Conservation (phyloP, 2,797 vertebrate genomes). For the Macroramphosus scolopax region DNA sequence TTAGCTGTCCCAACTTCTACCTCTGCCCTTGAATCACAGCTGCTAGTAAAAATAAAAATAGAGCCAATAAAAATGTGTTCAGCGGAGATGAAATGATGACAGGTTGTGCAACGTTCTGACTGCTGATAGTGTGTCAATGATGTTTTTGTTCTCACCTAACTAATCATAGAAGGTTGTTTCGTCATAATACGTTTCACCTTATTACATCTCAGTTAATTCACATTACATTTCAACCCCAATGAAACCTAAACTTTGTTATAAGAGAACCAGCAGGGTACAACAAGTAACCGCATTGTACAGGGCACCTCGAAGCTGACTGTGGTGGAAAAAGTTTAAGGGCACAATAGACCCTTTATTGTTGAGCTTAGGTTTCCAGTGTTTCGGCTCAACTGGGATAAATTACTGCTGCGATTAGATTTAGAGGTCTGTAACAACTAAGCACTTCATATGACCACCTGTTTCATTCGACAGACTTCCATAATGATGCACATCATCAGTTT, state of each 20-base stretch:
- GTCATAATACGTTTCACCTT: no score
- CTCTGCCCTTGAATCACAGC: no score
- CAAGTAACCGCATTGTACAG: background rate
- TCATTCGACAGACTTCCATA: background rate
- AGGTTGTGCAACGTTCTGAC: background rate
- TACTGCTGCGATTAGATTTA: slow-evolving; percentile 10
- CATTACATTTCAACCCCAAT: no score
- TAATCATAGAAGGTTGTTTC: background rate
- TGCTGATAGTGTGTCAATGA: background rate
- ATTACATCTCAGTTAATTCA: slow-evolving; percentile 2
- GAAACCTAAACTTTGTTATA: no score
- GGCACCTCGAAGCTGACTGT: no score
- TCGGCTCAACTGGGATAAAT: no score
- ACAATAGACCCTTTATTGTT: slow-evolving; percentile 26
- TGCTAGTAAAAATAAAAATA: background rate
- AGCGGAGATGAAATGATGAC: no score
- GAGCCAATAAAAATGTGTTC: no score
- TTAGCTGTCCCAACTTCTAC: no score
- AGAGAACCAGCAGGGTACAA: background rate
- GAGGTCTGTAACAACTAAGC: background rate
- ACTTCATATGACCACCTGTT: no score
- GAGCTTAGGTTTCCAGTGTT: slow-evolving; percentile 2
- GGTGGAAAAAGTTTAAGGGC: slow-evolving; percentile 1
- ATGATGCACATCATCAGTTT: background rate
- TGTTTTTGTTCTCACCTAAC: background rate